These are phyloP conservation scores for Osmerus eperlanus DNA, from an alignment of 2,113 vertebrate genomes.

Conservation along the genomic window DNA sequence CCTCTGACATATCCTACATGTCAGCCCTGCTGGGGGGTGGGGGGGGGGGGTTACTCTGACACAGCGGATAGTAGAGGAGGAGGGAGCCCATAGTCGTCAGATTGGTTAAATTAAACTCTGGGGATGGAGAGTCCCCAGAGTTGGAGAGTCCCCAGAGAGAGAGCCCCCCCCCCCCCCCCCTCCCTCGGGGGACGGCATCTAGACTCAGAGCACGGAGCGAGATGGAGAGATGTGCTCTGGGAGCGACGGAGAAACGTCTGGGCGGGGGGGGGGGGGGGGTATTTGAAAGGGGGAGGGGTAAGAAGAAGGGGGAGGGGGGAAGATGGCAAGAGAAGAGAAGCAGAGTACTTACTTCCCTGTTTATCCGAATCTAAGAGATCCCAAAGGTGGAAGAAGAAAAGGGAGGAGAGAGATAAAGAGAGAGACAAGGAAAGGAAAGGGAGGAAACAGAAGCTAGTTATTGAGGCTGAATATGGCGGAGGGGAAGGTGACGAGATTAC, in stretches of 20 bases:
- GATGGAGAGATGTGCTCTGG: slow-evolving; percentile 18
- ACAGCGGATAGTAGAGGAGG: slow-evolving; percentile 29
- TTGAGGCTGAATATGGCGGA: slow-evolving; percentile 45
- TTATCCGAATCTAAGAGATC: slow-evolving; percentile 80
- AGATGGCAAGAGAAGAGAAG: slow-evolving; percentile 47
- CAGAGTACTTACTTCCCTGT: slow-evolving; percentile 82
- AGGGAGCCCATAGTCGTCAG: slow-evolving; percentile 5
- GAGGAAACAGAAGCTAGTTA: slow-evolving; percentile 65
- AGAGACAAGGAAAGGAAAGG: slow-evolving; percentile 25
- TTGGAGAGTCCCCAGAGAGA: too few relatives aligned
- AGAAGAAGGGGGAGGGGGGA: slow-evolving; percentile 25
- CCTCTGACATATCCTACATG: background rate
- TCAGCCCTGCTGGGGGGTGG: background rate
- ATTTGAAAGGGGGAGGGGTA: background rate
- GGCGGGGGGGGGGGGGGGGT: slow-evolving; percentile 18
- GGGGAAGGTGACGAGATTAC: slow-evolving; percentile 21
- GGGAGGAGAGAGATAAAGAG: slow-evolving; percentile 19
- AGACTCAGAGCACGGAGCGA: slow-evolving; percentile 28
- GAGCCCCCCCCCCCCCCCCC: background rate
- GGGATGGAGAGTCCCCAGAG: too few relatives aligned
- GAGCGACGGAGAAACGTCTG: background rate
- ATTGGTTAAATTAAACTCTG: slow-evolving; percentile 8
- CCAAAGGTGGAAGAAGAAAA: slow-evolving; percentile 48
- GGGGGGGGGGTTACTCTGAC: slow-evolving; percentile 17
- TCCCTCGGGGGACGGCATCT: slow-evolving; percentile 12